phyloP scores from a whole-genome alignment of 2,888 invertebrate species.

The Polydrusus pterygomalis region DNA sequence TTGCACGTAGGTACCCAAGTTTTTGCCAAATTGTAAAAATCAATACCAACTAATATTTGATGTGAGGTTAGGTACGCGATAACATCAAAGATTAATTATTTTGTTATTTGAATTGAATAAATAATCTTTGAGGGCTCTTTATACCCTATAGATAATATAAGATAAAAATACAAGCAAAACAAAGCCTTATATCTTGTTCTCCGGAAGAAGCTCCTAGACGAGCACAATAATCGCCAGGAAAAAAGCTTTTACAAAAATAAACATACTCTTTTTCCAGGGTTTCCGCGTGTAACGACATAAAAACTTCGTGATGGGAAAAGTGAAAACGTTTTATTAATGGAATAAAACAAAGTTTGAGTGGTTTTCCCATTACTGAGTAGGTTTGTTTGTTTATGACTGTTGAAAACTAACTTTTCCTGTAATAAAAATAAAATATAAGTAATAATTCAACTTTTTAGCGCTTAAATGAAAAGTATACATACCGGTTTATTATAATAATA shows the following conservation, averaged over 20 bases:
- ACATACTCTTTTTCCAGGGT: conserved; percentile 17
- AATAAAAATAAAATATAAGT: background rate
- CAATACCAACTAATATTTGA: too few species aligned
- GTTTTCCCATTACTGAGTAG: conserved; percentile 4
- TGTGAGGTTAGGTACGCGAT: too few species aligned
- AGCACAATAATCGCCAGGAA: conserved; percentile 8
- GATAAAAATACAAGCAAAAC: background rate
- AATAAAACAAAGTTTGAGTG: conserved; percentile 23
- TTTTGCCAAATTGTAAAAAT: too few species aligned
- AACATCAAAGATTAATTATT: too few species aligned
- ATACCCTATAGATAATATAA: too few species aligned
- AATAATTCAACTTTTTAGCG: background rate
- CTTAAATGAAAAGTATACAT: background rate
- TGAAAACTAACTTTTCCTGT: background rate
- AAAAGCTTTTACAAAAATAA: conserved; percentile 27
- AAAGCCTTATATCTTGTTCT: background rate
- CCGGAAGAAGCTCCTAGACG: background rate
- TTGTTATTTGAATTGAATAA: too few species aligned
- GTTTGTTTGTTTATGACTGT: conserved; percentile 19
- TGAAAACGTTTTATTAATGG: conserved; percentile 26
- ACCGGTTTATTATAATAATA: too few species aligned
- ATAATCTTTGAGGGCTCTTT: too few species aligned
- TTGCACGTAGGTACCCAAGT: too few species aligned
- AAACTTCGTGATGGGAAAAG: conserved; percentile 1
- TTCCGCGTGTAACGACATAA: conserved; percentile 14